These are phyloP conservation scores for Zosterops pallidus DNA, from an alignment of 2,113 vertebrate species.

Conservation along the genomic window DNA sequence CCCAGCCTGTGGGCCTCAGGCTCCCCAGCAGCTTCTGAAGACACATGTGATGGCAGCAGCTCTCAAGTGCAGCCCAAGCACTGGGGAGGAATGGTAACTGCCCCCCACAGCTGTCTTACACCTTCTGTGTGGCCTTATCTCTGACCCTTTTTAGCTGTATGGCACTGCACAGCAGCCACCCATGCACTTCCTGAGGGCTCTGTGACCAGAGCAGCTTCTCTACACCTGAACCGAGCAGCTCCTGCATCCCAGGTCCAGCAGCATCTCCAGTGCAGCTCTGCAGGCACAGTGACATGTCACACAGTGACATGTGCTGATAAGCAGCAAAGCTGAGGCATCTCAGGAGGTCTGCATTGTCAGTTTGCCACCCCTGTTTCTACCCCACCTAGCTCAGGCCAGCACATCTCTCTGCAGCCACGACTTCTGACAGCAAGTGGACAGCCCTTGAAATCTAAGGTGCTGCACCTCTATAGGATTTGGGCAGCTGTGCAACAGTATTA, in stretches of 20 bases:
- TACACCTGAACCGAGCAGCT: neutral
- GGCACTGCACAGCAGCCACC: neutral
- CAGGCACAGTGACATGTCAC: rapidly evolving
- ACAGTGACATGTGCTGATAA: neutral
- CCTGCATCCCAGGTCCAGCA: neutral
- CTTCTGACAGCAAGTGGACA: neutral
- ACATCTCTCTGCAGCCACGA: neutral
- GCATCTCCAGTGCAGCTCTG: neutral
- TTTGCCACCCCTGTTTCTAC: neutral
- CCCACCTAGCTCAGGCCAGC: neutral
- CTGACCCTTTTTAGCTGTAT: neutral
- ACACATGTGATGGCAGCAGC: rapidly evolving
- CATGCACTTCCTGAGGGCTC: neutral
- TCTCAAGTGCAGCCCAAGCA: neutral
- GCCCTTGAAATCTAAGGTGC: neutral
- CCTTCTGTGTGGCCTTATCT: neutral
- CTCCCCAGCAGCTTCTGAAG: neutral
- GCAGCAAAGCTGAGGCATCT: neutral
- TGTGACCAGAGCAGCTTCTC: neutral
- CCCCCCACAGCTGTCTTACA: neutral
- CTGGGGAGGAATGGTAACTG: neutral
- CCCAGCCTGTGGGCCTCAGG: neutral
- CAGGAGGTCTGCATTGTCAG: rapidly evolving
- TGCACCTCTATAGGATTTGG: neutral
- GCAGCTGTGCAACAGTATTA: neutral